These are phyloP conservation scores for Stichodactyla helianthus DNA, from an alignment of 64 coral and sea anemone genomes.

Conservation along the genomic window DNA sequence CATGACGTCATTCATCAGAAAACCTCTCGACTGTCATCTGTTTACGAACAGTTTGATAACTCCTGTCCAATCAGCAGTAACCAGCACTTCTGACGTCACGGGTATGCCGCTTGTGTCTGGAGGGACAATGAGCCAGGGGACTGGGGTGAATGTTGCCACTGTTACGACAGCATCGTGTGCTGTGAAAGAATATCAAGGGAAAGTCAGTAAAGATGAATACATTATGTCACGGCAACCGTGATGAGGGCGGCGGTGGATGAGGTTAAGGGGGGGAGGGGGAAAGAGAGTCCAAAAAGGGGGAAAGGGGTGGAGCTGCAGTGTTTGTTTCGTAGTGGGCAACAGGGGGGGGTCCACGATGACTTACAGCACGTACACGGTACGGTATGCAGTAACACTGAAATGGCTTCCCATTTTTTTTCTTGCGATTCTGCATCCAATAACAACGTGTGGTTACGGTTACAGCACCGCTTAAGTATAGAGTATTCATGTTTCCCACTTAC, in stretches of 20 bases:
- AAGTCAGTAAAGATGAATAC: no score
- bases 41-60: conserved; percentile 94
- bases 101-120: conserved; percentile 71
- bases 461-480: not conserved
- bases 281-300: no score
- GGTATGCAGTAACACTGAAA: no score
- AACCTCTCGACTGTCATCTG: conserved; percentile 57
- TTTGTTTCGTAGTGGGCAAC: no score
- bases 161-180: conserved; percentile 95
- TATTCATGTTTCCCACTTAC: conserved; percentile 19
- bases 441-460: no score
- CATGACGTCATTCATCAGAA: not conserved
- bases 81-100: conserved; percentile 86
- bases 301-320: no score
- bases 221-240: no score
- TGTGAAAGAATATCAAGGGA: not conserved
- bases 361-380: no score
- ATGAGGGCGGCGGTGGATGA: no score
- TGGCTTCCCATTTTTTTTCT: no score
- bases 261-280: no score
- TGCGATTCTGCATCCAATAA: not conserved
- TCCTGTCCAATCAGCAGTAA: conserved; percentile 98
- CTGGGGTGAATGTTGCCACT: conserved; percentile 92
- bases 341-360: no score
- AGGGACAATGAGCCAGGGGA: conserved; percentile 86